Percentiles rank a stretch among this genome's conserved stretches.
These are phyloP conservation scores for Pogonocherus hispidulus DNA, from an alignment of 2,888 invertebrate species.

Conservation along the genomic window DNA sequence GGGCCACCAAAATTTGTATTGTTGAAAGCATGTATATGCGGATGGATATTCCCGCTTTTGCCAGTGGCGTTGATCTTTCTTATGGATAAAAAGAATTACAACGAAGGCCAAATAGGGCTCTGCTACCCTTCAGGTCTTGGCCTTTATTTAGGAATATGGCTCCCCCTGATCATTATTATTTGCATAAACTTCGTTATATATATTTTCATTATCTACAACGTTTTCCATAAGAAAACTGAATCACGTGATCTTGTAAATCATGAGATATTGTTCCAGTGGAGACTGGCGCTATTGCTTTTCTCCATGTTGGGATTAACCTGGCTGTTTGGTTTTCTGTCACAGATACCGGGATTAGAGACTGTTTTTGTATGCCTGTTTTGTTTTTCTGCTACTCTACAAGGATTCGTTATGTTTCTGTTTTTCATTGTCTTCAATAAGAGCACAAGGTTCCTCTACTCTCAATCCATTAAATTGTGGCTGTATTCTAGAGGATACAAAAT, in stretches of 20 bases:
- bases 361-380: constrained; percentile 71
- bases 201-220: constrained; percentile 71
- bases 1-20: constrained; percentile 68
- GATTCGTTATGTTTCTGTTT: constrained; percentile 75
- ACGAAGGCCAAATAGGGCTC: constrained; percentile 64
- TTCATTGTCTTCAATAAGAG: constrained; percentile 74
- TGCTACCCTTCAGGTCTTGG: constrained; percentile 73
- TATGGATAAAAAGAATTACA: constrained; percentile 70
- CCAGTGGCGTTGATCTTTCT: constrained; percentile 71
- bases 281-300: constrained; percentile 73
- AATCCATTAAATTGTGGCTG: constrained; percentile 51
- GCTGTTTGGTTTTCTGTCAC: constrained; percentile 72
- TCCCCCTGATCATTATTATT: constrained; percentile 72
- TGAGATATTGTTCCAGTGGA: constrained; percentile 69
- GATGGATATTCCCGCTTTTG: constrained; percentile 75
- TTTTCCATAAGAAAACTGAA: constrained; percentile 67
- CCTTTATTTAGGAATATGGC: constrained; percentile 72
- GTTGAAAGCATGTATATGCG: constrained; percentile 74
- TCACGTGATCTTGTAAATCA: constrained; percentile 52
- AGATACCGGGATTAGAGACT: constrained; percentile 56
- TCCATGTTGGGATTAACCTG: constrained; percentile 75
- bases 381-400: constrained; percentile 72
- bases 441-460: constrained; percentile 70
- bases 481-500: constrained; percentile 49
- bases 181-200: constrained; percentile 74